Percentiles rank a stretch among this genome's conserved stretches.
Conservation (phyloP, 2,797 vertebrate genomes). For the Percopsis omiscomaycus region DNA sequence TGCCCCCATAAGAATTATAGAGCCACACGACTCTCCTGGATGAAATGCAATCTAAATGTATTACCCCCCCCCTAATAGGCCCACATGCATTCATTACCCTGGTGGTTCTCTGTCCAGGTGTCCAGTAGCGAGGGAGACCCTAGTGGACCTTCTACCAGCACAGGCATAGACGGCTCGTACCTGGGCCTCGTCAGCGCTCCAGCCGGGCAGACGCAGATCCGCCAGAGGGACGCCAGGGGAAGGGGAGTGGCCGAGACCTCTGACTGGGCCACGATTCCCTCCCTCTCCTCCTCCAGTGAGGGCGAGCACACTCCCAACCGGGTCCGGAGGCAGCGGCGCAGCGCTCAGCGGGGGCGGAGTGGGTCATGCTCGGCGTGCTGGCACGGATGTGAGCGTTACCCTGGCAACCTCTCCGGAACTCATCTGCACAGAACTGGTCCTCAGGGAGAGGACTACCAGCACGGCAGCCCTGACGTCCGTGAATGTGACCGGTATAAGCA, state of each 20-base stretch:
- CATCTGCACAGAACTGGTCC: constrained; percentile 19
- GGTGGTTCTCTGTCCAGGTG: constrained; percentile 65
- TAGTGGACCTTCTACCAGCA: constrained; percentile 45
- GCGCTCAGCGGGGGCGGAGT: constrained; percentile 31
- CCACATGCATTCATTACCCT: constrained; percentile 46
- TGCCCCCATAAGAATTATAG: constrained; percentile 27
- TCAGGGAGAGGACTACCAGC: constrained; percentile 5
- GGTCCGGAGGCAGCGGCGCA: constrained; percentile 21
- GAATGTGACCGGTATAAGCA: constrained; percentile 46
- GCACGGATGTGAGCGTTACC: constrained; percentile 29
- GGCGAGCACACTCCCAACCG: constrained; percentile 30
- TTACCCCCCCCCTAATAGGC: constrained; percentile 42
- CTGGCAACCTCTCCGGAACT: constrained; percentile 20
- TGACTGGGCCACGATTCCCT: constrained; percentile 23
- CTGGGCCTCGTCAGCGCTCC: constrained; percentile 54
- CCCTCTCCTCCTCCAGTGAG: constrained; percentile 25
- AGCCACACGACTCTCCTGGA: constrained; percentile 43
- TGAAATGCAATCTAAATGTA: constrained; percentile 36
- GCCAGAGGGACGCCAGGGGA: constrained; percentile 33
- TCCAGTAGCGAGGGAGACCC: constrained; percentile 52
- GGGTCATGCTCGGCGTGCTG: constrained; percentile 13
- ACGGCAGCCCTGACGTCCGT: constrained; percentile 17
- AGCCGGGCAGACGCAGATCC: constrained; percentile 33
- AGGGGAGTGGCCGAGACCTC: constrained; percentile 17
- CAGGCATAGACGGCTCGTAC: constrained; percentile 79